Evolutionary conservation across 1,140 invertebrate genomes (phyloP).

Genomic region (Bombyx mandarina): DNA sequence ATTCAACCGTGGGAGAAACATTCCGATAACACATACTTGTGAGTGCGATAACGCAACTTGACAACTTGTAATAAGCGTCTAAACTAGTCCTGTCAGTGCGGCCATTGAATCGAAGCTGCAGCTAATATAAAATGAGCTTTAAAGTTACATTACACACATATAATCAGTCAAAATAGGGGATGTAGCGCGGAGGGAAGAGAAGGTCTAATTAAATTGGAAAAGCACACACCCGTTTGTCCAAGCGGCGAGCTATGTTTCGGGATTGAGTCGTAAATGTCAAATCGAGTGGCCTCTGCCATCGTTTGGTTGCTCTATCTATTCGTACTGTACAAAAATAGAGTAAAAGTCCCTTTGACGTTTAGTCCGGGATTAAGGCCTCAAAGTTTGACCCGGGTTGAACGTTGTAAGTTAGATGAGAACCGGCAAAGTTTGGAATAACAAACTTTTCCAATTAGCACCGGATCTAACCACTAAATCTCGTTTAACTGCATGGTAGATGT

Average conservation of each 20-base stretch:
- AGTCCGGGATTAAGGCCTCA: conserved; percentile 37
- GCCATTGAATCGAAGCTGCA: conserved; percentile 35
- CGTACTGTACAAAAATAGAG: conserved; percentile 41
- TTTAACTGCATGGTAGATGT: conserved; percentile 1
- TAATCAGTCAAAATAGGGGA: conserved; percentile 3
- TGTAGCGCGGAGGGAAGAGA: conserved; percentile 14
- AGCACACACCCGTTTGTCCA: conserved; percentile 36
- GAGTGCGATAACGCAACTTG: conserved; percentile 44
- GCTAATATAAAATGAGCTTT: conserved; percentile 32
- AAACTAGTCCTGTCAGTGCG: conserved; percentile 52
- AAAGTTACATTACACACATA: conserved; percentile 10
- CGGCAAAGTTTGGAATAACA: conserved; percentile 31
- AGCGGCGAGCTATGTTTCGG: conserved; percentile 46
- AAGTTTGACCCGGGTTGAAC: conserved; percentile 27
- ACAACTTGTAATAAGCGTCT: conserved; percentile 43
- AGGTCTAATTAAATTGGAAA: conserved; percentile 47
- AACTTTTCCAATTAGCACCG: conserved; percentile 30
- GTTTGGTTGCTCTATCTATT: conserved; percentile 53
- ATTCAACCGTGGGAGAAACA: conserved; percentile 37
- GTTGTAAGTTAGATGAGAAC: conserved; percentile 37
- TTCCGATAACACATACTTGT: conserved; percentile 42
- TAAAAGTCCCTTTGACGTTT: conserved; percentile 21
- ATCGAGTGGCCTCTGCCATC: conserved; percentile 49
- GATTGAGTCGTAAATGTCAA: conserved; percentile 67
- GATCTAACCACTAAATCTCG: conserved; percentile 9